A percentile compares a stretch with the other conserved stretches of the same genome.
These are phyloP conservation scores for Cyprinodon variegatus DNA, from an alignment of 2,113 vertebrate genomes.

Conservation along the genomic window DNA sequence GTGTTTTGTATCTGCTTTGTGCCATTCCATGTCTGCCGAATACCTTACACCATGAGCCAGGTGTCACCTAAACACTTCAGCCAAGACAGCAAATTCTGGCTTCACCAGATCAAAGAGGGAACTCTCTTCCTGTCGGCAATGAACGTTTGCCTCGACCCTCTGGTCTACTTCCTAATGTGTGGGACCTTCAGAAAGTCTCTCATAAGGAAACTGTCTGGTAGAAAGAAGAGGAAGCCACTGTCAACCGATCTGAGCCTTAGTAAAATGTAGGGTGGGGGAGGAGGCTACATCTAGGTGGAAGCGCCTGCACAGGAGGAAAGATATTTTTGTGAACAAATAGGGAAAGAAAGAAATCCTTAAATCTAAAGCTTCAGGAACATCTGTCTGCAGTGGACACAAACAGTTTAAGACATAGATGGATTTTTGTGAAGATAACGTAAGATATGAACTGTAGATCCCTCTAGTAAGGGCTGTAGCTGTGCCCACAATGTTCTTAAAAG, in stretches of 20 bases:
- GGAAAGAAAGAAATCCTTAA: neutral
- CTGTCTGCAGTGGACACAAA: too few species aligned
- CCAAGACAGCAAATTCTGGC: slow-evolving; percentile 34
- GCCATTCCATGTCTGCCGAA: slow-evolving; percentile 88
- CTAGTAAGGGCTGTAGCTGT: neutral
- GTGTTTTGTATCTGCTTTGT: slow-evolving; percentile 92
- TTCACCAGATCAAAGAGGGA: slow-evolving; percentile 88
- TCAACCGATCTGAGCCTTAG: slow-evolving; percentile 59
- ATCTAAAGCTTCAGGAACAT: neutral
- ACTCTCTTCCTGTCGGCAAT: slow-evolving; percentile 82
- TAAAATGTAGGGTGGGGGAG: slow-evolving; percentile 48
- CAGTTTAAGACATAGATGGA: too few species aligned
- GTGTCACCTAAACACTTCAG: slow-evolving; percentile 34
- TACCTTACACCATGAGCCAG: slow-evolving; percentile 89
- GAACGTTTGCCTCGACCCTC: slow-evolving; percentile 81
- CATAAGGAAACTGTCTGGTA: slow-evolving; percentile 52
- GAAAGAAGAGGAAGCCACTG: slow-evolving; percentile 30
- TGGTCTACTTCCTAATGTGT: slow-evolving; percentile 82
- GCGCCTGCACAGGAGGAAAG: neutral
- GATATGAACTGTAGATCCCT: neutral
- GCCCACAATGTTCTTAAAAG: too few species aligned
- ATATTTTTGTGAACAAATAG: neutral
- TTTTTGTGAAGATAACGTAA: too few species aligned
- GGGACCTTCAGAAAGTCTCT: slow-evolving; percentile 73
- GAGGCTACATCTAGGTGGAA: too few species aligned